Evolutionary conservation across 2,888 invertebrate genomes (phyloP), one percentile per base, ranked within the genome.

Genomic region (Coenonympha glycerion): DNA sequence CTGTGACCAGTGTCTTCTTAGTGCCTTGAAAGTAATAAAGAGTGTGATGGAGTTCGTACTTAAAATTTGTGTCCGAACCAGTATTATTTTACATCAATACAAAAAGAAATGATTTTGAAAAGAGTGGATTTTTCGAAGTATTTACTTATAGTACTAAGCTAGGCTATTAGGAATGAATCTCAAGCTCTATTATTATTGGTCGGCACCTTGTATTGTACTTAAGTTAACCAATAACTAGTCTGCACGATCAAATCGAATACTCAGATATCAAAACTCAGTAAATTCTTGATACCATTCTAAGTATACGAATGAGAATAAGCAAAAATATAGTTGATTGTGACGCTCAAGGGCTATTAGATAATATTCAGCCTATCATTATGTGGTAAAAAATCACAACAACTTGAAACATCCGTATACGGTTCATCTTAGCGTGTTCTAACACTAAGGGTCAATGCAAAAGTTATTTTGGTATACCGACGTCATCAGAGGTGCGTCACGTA

Each of bases 1-100:
- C 68, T 69, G 58, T 62, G 62, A 65, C 58, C 64, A 67, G 69
- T 75, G 76, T 76, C 74, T 76, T 74, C 68, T 63, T 71, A 71
- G 76, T 76, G 73, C 72, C 76, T 77, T 72, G 68, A 57, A 59
- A 54, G 55, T 58, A 19, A 49, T 49, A 24, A 28, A 57, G 60
- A 64, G 62, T 55, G 55, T 52, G 60, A 59, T 62, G 62, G 65
- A 61, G 62, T 62, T 65, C 67, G 69, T 76, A 73, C 68, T 74
- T 73, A 73, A 70, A 68, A 66, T 58, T 61, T 68, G 66, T 69
- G 65, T 66, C 66, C 62, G 64, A 66, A 66, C 63, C 74, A 77
- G 75, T 76, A 75, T 77, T 76, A 75, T 65, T 64, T 63, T 54
- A 56, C 54, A 60, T 48, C 42, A 39, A 40, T 44, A 48, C 31